Percentiles rank a stretch among this genome's conserved stretches.
phyloP scores from a whole-genome alignment of 2,888 invertebrate species.

The Mimas tiliae region DNA sequence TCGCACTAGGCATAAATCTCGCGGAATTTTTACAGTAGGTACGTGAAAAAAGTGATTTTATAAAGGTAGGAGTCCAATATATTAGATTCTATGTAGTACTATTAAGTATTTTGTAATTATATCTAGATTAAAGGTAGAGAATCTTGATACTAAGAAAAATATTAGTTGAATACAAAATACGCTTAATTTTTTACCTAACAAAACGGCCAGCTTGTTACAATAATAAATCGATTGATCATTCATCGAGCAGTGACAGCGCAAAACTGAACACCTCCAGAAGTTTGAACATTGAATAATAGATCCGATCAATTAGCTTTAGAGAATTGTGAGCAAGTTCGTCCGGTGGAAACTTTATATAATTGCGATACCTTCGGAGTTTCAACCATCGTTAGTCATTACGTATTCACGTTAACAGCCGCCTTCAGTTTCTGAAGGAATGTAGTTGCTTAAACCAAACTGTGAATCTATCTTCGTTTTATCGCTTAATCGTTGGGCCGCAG shows the following conservation, averaged over 20 bases:
- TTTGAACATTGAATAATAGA: slow-evolving; percentile 70
- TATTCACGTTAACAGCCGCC: slow-evolving; percentile 40
- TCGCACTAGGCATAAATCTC: too few relatives aligned
- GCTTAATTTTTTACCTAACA: too few relatives aligned
- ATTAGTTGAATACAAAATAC: too few relatives aligned
- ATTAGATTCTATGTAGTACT: too few relatives aligned
- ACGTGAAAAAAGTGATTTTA: too few relatives aligned
- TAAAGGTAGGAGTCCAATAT: too few relatives aligned
- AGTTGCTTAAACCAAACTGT: slow-evolving; percentile 20
- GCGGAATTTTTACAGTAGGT: too few relatives aligned
- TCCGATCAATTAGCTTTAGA: slow-evolving; percentile 67
- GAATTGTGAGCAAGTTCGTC: slow-evolving; percentile 54
- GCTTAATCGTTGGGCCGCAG: slow-evolving; percentile 11
- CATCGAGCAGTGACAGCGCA: slow-evolving; percentile 47
- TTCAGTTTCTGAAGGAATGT: slow-evolving; percentile 15
- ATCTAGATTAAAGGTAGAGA: too few relatives aligned
- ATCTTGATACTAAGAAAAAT: too few relatives aligned
- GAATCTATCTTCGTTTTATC: slow-evolving; percentile 21
- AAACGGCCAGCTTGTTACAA: not conserved
- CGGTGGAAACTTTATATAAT: slow-evolving; percentile 60
- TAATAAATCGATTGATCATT: slow-evolving; percentile 49
- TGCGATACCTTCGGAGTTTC: slow-evolving; percentile 59
- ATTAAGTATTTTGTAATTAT: too few relatives aligned
- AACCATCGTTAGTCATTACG: slow-evolving; percentile 54
- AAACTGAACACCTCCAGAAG: slow-evolving; percentile 51